Conservation (phyloP, 2,113 vertebrate genomes). For the Mugil cephalus region DNA sequence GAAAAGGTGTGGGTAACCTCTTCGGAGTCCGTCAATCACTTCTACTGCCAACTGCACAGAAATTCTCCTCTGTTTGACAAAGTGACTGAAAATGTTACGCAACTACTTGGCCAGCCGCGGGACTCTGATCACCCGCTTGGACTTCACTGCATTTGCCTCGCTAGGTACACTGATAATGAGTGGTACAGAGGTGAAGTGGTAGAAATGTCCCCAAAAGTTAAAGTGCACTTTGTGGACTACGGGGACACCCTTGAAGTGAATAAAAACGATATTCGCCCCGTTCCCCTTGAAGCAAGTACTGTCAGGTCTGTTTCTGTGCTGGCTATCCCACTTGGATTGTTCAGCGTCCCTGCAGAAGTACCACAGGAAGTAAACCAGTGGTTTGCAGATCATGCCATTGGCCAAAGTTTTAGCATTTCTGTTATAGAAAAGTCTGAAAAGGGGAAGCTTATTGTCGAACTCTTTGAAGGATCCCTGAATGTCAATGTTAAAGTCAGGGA, state of each 20-base stretch:
- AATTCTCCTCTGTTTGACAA: conserved; percentile 78
- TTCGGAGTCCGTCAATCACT: conserved; percentile 80
- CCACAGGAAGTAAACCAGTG: conserved; percentile 83
- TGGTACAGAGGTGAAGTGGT: conserved; percentile 89
- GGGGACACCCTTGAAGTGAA: conserved; percentile 84
- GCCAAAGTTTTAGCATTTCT: conserved; percentile 81
- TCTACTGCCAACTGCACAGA: conserved; percentile 90
- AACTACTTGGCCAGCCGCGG: conserved; percentile 56
- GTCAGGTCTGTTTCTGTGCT: conserved; percentile 87
- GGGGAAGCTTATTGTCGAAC: conserved; percentile 88
- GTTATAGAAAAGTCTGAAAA: conserved; percentile 85
- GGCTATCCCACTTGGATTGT: conserved; percentile 88
- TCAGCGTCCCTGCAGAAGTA: conserved; percentile 77
- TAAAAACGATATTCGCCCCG: conserved; percentile 78
- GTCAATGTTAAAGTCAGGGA: conserved; percentile 86
- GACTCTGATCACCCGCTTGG: conserved; percentile 42
- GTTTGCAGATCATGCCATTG: conserved; percentile 86
- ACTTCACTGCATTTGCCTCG: conserved; percentile 85
- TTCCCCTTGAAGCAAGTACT: conserved; percentile 79
- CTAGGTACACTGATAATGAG: conserved; percentile 84
- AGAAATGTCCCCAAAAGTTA: conserved; percentile 69
- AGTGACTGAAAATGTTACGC: conserved; percentile 74
- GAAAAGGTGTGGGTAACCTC: conserved; percentile 85
- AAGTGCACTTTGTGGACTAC: conserved; percentile 92
- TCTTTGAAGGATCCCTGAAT: conserved; percentile 84